These are phyloP conservation scores for Probaryconus sp. DNA, from an alignment of 1,140 invertebrate genomes.

Conservation along the genomic window DNA sequence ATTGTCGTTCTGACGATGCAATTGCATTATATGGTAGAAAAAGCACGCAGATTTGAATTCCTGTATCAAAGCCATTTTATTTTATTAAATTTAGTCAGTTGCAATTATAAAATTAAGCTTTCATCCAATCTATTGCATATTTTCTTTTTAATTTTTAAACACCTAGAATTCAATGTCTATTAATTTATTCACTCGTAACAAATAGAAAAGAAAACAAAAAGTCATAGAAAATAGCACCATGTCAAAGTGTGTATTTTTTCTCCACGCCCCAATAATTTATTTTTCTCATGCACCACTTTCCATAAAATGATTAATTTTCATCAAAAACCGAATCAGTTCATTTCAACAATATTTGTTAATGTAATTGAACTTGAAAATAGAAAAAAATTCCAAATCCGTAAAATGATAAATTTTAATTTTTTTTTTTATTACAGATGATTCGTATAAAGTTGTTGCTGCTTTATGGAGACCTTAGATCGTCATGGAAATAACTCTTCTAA, in stretches of 20 bases:
- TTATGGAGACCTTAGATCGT: conserved; percentile 72
- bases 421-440: conserved; percentile 67
- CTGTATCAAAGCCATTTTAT: conserved; percentile 30
- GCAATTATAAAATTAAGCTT: too few relatives aligned
- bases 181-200: too few relatives aligned
- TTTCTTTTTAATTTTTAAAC: too few relatives aligned
- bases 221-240: too few relatives aligned
- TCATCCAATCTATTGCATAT: too few relatives aligned
- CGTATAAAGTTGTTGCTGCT: conserved; percentile 58
- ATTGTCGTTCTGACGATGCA: conserved; percentile 46
- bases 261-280: conserved; percentile 3
- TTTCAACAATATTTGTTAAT: too few relatives aligned
- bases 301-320: too few relatives aligned
- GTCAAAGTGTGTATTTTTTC: too few relatives aligned
- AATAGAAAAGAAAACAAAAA: too few relatives aligned
- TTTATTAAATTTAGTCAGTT: too few relatives aligned
- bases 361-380: background rate
- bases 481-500: conserved; percentile 72
- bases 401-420: background rate
- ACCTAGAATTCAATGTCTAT: too few relatives aligned
- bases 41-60: conserved; percentile 52
- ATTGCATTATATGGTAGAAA: conserved; percentile 54
- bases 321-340: too few relatives aligned
- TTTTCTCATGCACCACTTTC: conserved; percentile 5
- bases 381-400: background rate